Evolutionary conservation across 2,113 vertebrate genomes (phyloP), one percentile per base, ranked within the genome.

Genomic region (Galbula dea): DNA sequence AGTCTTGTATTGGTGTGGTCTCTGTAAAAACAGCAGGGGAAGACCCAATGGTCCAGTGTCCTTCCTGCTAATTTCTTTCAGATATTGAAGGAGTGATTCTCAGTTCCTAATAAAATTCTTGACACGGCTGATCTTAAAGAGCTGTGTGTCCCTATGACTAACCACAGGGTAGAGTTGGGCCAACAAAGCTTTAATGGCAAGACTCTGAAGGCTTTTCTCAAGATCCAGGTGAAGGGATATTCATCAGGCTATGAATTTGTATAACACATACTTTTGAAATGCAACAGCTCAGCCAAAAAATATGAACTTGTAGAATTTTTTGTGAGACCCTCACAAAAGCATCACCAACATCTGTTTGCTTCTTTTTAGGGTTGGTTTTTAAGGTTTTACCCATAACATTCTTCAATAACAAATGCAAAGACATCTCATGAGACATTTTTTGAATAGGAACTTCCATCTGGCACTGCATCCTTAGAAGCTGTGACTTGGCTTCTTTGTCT

Each of bases 401-500:
- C 81, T 83, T 86, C 58, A 91, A 43, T 41, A 90, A 87, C 82
- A 95, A 91, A 94, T 95, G 87, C 51, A 84, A 94, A 92, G 54
- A 36, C 89, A 91, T 94, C 87, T 94, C 86, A 78, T 79, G 84
- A 94, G 91, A 95, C 77, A 69, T 43, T 92, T 95, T 92, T 80
- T 94, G 73, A 88, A 79, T 69, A 92, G 82, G 67, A 91, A 52
- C 54, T 90, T 95, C 95, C 90, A 94, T 93, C 88, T 96, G 94
- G 93, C 9, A 3, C 79, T 63, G 39, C 43, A 81, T 86, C 77
- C 58, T 91, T 90, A 83, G 73, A 92, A 91, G 80, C 85, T 93
- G 92, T 65, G 94, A 89, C 73, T 93, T 86, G 73, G 55, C 78
- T 96, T 90, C 95, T 95, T 96, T 95, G 92, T 96, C 92, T 90